phyloP scores from a whole-genome alignment of 2,113 vertebrate genomes.

The Ceratotherium simum region DNA sequence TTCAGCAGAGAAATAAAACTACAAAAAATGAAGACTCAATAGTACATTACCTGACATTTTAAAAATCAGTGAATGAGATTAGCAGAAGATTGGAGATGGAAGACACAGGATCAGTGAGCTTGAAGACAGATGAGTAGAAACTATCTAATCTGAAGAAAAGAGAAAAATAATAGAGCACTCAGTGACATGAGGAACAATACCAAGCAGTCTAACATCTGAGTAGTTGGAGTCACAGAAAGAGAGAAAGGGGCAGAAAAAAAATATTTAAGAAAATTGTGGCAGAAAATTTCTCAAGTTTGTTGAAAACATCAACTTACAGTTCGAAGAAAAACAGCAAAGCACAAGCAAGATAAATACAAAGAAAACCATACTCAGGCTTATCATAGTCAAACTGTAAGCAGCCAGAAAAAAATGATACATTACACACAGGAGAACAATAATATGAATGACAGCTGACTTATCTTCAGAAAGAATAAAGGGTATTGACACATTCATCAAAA shows the following conservation, averaged over 20 bases:
- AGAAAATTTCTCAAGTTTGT: not conserved
- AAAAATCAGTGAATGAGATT: not conserved
- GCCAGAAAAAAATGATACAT: not conserved
- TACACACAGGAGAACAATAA: not conserved
- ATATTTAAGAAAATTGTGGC: not conserved
- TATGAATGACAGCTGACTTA: not conserved
- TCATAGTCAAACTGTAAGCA: not conserved
- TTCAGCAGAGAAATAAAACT: not conserved
- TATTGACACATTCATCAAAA: not conserved
- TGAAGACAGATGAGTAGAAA: not conserved
- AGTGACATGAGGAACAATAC: not conserved
- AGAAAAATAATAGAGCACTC: not conserved
- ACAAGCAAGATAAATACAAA: not conserved
- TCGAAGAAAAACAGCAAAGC: not conserved
- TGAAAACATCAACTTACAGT: not conserved
- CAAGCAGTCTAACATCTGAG: not conserved
- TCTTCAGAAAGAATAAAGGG: not conserved
- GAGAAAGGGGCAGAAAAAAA: not conserved
- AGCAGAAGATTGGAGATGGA: not conserved
- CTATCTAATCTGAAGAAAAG: not conserved
- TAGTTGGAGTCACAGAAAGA: not conserved
- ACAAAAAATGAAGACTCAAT: not conserved
- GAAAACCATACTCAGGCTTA: not conserved
- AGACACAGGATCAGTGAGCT: not conserved
- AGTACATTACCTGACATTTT: not conserved